A percentile compares a stretch with the other conserved stretches of the same genome.
Conservation (phyloP, 2,797 vertebrate species). For the Sebastes vulpes region DNA sequence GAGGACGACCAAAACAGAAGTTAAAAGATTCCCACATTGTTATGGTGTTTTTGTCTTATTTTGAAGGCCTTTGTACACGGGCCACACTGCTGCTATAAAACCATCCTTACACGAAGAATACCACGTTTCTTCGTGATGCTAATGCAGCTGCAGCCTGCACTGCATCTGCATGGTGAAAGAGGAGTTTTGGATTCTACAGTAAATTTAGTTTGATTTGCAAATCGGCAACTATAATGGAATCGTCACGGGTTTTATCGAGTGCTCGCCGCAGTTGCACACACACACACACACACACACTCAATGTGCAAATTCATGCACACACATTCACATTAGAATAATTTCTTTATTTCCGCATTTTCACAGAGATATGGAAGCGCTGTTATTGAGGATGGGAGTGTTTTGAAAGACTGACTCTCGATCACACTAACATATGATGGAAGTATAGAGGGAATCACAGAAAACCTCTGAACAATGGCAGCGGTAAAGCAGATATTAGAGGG, state of each 20-base stretch:
- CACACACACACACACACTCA: conserved; percentile 4
- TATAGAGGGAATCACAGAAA: background rate
- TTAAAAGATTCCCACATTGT: background rate
- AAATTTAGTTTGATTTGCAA: conserved; percentile 39
- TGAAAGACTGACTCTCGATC: conserved; percentile 15
- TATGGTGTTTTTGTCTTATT: conserved; percentile 4
- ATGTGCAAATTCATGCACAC: conserved; percentile 19
- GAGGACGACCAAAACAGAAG: conserved; percentile 9
- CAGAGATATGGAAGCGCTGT: background rate
- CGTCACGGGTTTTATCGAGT: conserved; percentile 20
- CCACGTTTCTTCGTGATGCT: background rate
- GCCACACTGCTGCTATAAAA: background rate
- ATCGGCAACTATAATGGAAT: conserved; percentile 31
- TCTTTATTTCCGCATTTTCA: conserved; percentile 45
- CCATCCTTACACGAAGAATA: background rate
- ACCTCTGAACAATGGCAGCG: background rate
- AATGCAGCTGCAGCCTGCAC: background rate
- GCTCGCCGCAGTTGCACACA: conserved; percentile 2
- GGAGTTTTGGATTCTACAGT: conserved; percentile 16
- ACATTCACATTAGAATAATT: conserved; percentile 49
- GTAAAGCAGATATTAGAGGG: background rate
- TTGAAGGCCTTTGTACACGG: background rate
- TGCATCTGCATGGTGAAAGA: background rate
- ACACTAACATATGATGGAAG: conserved; percentile 2
- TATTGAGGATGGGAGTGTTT: conserved; percentile 17